A percentile compares a stretch with the other conserved stretches of the same genome.
phyloP scores from a whole-genome alignment of 2,888 invertebrate genomes.

The Trissolcus brochymenae region DNA sequence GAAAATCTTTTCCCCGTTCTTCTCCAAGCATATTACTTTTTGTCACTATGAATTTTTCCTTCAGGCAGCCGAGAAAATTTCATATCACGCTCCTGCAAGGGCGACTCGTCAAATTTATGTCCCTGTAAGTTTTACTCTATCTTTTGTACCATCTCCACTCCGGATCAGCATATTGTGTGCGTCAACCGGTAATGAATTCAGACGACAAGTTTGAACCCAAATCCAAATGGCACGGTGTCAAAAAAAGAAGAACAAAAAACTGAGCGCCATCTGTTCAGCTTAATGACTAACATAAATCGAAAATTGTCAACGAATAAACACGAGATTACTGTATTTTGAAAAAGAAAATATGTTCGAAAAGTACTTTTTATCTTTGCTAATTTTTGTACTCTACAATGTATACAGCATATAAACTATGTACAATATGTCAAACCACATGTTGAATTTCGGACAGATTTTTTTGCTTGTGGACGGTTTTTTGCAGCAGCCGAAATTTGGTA shows the following conservation, averaged over 20 bases:
- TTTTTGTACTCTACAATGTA: too few relatives aligned
- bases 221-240: constrained; percentile 13
- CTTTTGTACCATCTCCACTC: constrained; percentile 13
- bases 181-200: constrained; percentile 22
- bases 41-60: background rate
- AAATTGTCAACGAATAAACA: constrained; percentile 10
- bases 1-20: background rate
- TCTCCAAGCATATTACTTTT: background rate
- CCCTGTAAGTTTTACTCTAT: constrained; percentile 21
- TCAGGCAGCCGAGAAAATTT: constrained; percentile 5
- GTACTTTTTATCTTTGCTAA: background rate
- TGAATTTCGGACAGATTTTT: too few relatives aligned
- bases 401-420: too few relatives aligned
- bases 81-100: constrained; percentile 3
- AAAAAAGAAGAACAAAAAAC: constrained; percentile 1
- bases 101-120: constrained; percentile 21
- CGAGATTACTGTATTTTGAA: background rate
- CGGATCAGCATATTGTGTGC: constrained; percentile 24
- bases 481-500: constrained; percentile 2
- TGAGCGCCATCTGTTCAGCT: constrained; percentile 12
- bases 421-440: too few relatives aligned
- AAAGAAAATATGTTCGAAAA: too few relatives aligned
- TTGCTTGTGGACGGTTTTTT: too few relatives aligned
- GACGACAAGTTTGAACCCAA: constrained; percentile 4
- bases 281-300: constrained; percentile 5